Evolutionary conservation across 2,797 vertebrate species (phyloP), one percentile per base, ranked within the genome.

Genomic region (Microctenopoma steveboyesi): DNA sequence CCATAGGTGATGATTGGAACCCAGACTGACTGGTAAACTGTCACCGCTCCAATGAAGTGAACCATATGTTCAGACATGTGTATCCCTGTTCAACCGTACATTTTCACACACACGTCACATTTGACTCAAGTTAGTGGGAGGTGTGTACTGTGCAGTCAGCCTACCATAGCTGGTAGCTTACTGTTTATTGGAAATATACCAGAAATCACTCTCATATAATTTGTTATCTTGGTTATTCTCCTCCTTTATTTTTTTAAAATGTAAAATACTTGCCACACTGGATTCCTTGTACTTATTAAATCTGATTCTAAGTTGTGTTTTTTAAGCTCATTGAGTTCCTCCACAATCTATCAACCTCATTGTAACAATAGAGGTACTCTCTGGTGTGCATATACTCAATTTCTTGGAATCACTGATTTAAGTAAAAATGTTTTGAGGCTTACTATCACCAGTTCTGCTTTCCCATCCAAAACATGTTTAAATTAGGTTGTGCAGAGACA

Each of bases 401-500:
- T 14, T 33, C 37, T 69, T 13, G 27, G 60, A 69, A 72, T 61
- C 30, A 57, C 63, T 51, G 46, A 68, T 60, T 48, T 48, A 64
- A 70, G 64, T 74, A 47, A 68, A 42, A 50, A 27, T 1, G 25
- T 46, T 73, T 64, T 58, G 27, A 49, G 18, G 70, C 64, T 54
- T 70, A 52, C 30, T 15, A 54, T 25, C 48, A 35, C 67, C 71
- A 37, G 54, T 48, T 56, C 55, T 56, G 52, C 65, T 37, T 51
- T 60, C 63, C 68, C 33, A 0, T 79, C 72, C 82, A 69, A 54
- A 22, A 67, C 74, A 18, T 81, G 76, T 70, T 70, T 69, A 85
- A 83, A 86, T 72, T 72, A 81, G 83, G 76, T 64, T 70, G 68
- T 61, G 77, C 72, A 45, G 83, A 69, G 78, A 63, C 74, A 69